Conservation (phyloP, 2,113 vertebrate species). For the Cheilinus undulatus region DNA sequence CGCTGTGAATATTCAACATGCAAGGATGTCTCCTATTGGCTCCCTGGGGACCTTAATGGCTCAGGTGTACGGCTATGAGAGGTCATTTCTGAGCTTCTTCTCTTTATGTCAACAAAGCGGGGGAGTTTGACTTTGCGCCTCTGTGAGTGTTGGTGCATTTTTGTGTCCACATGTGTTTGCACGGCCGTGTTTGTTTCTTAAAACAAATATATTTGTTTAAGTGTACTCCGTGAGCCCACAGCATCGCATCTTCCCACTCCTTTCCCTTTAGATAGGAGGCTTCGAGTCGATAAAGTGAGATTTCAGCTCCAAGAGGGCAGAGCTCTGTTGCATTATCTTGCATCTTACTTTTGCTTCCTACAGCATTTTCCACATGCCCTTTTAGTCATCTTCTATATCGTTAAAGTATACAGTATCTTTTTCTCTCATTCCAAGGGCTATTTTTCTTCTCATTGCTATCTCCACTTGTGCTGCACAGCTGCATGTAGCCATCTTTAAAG, state of each 20-base stretch:
- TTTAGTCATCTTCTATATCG: slow-evolving; percentile 49
- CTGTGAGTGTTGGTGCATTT: slow-evolving; percentile 20
- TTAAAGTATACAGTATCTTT: slow-evolving; percentile 31
- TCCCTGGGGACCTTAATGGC: slow-evolving; percentile 43
- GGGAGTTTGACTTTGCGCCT: slow-evolving; percentile 3
- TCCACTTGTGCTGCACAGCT: slow-evolving; percentile 17
- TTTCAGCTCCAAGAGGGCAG: slow-evolving; percentile 54
- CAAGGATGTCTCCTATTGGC: slow-evolving; percentile 25
- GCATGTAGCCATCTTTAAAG: slow-evolving; percentile 41
- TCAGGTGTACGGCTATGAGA: slow-evolving; percentile 55
- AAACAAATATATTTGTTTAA: slow-evolving; percentile 43
- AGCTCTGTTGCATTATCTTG: slow-evolving; percentile 52
- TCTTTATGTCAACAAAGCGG: slow-evolving; percentile 35
- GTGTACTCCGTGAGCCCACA: slow-evolving; percentile 37
- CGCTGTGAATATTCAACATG: slow-evolving; percentile 67
- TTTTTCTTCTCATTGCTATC: slow-evolving; percentile 39
- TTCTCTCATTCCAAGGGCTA: slow-evolving; percentile 25
- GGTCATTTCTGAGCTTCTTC: slow-evolving; percentile 56
- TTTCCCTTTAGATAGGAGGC: slow-evolving; percentile 43
- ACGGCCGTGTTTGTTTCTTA: slow-evolving; percentile 35
- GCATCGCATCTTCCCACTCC: slow-evolving; percentile 57
- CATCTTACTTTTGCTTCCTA: slow-evolving; percentile 64
- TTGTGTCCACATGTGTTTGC: slow-evolving; percentile 23
- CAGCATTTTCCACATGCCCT: slow-evolving; percentile 57
- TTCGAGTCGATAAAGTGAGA: slow-evolving; percentile 58